A percentile compares a stretch with the other conserved stretches of the same genome.
Evolutionary conservation across 1,140 invertebrate species (phyloP).

Genomic region (Andricus grossulariae): DNA sequence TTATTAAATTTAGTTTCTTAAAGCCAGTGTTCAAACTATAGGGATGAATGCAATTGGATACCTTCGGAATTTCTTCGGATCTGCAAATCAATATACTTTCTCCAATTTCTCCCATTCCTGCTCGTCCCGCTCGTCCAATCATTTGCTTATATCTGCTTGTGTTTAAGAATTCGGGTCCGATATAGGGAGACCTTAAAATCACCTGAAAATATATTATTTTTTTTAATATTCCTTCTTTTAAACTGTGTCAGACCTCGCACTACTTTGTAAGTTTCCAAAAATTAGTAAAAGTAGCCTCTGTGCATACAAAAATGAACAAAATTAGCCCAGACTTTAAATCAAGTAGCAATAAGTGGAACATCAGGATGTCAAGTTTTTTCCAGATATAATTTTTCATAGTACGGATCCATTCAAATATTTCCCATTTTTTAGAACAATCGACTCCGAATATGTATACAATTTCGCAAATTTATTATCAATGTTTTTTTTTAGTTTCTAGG

Average conservation of each 20-base stretch:
- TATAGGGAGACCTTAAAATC: constrained; percentile 89
- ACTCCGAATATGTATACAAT: too few species aligned
- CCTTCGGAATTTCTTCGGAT: constrained; percentile 75
- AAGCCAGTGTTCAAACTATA: too few species aligned
- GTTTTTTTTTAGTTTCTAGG: too few species aligned
- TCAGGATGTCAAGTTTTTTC: too few species aligned
- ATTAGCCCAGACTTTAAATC: background rate
- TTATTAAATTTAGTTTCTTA: too few species aligned
- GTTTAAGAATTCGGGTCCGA: constrained; percentile 87
- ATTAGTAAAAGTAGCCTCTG: constrained; percentile 33
- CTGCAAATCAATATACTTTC: constrained; percentile 87
- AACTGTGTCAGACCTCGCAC: too few species aligned
- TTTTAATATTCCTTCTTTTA: too few species aligned
- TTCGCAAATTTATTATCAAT: too few species aligned
- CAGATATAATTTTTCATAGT: too few species aligned
- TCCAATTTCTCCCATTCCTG: constrained; percentile 86
- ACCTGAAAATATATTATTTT: constrained; percentile 75
- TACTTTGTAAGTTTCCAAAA: too few species aligned
- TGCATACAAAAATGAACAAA: background rate
- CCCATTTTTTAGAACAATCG: too few species aligned
- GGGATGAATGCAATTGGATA: constrained; percentile 37
- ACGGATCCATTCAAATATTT: too few species aligned
- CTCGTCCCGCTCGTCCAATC: constrained; percentile 89
- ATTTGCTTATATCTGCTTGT: constrained; percentile 95
- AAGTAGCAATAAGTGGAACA: background rate